Percentiles rank a stretch among this genome's conserved stretches.
Evolutionary conservation across 1,140 invertebrate species (phyloP).

Genomic region (Globodera rostochiensis): DNA sequence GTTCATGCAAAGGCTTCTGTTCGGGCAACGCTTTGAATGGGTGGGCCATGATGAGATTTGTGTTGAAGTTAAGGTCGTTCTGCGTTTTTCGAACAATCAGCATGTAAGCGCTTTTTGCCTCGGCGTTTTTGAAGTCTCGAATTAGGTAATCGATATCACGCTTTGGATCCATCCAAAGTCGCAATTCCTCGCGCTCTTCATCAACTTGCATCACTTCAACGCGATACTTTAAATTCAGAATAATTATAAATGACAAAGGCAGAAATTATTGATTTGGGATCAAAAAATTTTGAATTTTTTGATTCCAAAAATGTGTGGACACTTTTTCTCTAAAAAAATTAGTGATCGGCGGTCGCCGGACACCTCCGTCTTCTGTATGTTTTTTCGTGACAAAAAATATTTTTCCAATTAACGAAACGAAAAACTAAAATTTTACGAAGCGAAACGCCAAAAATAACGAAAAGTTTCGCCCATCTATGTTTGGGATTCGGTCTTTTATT

Average conservation of each 20-base stretch:
- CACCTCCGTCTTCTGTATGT: no score
- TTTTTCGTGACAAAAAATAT: no score
- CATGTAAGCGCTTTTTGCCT: conserved; percentile 13
- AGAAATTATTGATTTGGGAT: neutral
- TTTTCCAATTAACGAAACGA: neutral
- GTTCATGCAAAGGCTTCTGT: neutral
- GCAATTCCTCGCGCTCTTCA: conserved; percentile 26
- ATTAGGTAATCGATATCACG: conserved; percentile 20
- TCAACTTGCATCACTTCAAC: conserved; percentile 25
- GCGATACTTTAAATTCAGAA: conserved; percentile 13
- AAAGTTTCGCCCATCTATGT: neutral
- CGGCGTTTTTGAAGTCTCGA: conserved; percentile 15
- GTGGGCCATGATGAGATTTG: conserved; percentile 26
- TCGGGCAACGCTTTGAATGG: conserved; percentile 15
- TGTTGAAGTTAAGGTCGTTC: conserved; percentile 17
- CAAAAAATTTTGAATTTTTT: no score
- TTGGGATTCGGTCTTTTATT: neutral
- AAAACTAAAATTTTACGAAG: neutral
- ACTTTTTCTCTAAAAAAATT: no score
- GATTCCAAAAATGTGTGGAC: no score
- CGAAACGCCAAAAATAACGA: neutral
- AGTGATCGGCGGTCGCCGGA: no score
- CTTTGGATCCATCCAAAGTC: conserved; percentile 20
- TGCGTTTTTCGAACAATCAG: conserved; percentile 24
- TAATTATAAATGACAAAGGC: neutral